Evolutionary conservation across 2,888 invertebrate genomes (phyloP).

Genomic region (Falcaria lacertinaria): DNA sequence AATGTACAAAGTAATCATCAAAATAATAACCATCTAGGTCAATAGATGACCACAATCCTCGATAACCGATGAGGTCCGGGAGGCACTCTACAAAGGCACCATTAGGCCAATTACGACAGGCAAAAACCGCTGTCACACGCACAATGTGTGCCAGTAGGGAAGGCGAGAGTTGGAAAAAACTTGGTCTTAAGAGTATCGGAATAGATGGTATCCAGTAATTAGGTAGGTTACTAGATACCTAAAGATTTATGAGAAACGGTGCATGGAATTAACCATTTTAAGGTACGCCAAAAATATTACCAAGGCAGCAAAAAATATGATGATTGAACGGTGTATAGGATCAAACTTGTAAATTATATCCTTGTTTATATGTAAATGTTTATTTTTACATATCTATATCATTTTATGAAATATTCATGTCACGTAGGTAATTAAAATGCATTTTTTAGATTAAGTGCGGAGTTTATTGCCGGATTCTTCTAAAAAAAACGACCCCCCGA

Average conservation of each 20-base stretch:
- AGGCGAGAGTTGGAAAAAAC: constrained; percentile 3
- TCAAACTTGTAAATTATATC: no score
- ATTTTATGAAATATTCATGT: no score
- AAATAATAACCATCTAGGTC: constrained; percentile 1
- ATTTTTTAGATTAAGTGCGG: no score
- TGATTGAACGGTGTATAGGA: no score
- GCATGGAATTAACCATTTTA: background rate
- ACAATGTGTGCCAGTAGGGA: constrained; percentile 43
- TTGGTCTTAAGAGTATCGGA: background rate
- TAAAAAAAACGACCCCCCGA: no score
- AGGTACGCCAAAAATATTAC: no score
- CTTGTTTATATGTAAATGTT: no score
- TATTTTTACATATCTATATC: no score
- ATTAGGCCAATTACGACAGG: constrained; percentile 50
- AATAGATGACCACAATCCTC: constrained; percentile 14
- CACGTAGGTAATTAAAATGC: no score
- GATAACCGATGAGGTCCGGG: constrained; percentile 37
- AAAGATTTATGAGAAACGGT: background rate
- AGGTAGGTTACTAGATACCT: background rate
- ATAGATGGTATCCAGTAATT: background rate
- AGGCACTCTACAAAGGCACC: constrained; percentile 32
- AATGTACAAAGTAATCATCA: background rate
- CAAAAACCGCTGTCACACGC: constrained; percentile 39
- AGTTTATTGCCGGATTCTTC: no score
- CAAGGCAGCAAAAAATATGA: no score